phyloP scores from a whole-genome alignment of 2,113 vertebrate species.

The Salvelinus namaycush region DNA sequence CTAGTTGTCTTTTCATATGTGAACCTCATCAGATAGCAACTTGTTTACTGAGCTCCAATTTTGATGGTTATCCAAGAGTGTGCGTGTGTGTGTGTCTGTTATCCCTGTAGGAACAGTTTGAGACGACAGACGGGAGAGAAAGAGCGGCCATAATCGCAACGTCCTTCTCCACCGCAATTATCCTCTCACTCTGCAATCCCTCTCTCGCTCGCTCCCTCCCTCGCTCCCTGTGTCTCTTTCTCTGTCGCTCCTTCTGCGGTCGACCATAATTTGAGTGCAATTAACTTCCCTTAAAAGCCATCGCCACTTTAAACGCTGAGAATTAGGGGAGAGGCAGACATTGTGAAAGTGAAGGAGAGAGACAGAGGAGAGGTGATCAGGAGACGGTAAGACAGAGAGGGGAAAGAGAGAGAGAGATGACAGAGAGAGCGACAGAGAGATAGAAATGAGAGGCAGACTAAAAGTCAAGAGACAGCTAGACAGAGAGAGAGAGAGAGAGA shows the following conservation, averaged over 20 bases:
- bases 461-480: conserved; percentile 30
- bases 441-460: not conserved
- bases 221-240: conserved; percentile 36
- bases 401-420: conserved; percentile 28
- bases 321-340: conserved; percentile 73
- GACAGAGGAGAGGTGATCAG: conserved; percentile 26
- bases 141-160: conserved; percentile 64
- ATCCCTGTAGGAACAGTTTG: conserved; percentile 10
- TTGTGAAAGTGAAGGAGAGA: conserved; percentile 23
- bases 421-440: not conserved
- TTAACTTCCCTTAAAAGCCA: conserved; percentile 83
- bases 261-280: conserved; percentile 84
- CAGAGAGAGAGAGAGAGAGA: conserved; percentile 27
- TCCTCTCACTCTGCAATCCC: conserved; percentile 66
- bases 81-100: not conserved
- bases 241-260: conserved; percentile 68
- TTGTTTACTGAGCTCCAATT: conserved; percentile 60
- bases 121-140: conserved; percentile 20
- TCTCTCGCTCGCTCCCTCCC: conserved; percentile 22
- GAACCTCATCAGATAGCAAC: conserved; percentile 55
- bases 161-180: conserved; percentile 69
- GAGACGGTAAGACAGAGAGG: conserved; percentile 8
- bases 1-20: conserved; percentile 3
- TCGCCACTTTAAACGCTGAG: conserved; percentile 74
- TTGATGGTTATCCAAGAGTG: conserved; percentile 13